A percentile compares a stretch with the other conserved stretches of the same genome.
Evolutionary conservation across 2,113 vertebrate species (phyloP).

Genomic region (Percopsis transmontana): DNA sequence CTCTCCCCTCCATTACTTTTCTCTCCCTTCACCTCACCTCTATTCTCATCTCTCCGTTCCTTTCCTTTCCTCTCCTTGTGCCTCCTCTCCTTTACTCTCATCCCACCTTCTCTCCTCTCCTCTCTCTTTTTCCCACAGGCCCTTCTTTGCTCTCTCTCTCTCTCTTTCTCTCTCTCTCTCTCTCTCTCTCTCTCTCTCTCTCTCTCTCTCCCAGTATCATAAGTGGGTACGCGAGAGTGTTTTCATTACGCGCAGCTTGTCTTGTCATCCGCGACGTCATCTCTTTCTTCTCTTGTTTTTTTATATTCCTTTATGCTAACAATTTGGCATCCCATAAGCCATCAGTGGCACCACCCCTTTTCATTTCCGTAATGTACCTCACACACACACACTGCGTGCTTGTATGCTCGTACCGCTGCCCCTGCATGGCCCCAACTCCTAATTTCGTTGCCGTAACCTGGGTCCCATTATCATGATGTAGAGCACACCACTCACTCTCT

Average conservation of each 20-base stretch:
- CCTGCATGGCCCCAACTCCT: constrained; percentile 55
- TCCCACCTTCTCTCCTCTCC: neutral
- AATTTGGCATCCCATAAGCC: constrained; percentile 64
- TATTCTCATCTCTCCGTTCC: constrained; percentile 18
- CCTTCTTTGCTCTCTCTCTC: constrained; percentile 16
- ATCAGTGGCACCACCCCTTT: constrained; percentile 64
- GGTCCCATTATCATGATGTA: constrained; percentile 63
- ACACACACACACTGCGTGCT: neutral
- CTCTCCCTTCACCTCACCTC: constrained; percentile 45
- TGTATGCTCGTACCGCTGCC: constrained; percentile 3
- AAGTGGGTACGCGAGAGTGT: constrained; percentile 58
- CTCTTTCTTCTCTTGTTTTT: constrained; percentile 60
- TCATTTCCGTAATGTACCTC: constrained; percentile 73
- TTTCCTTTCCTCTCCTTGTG: neutral
- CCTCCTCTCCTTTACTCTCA: constrained; percentile 1
- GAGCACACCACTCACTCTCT: constrained; percentile 31
- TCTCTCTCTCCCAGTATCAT: constrained; percentile 53
- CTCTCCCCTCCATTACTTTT: constrained; percentile 37
- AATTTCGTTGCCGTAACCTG: constrained; percentile 68
- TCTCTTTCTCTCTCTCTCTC: neutral
- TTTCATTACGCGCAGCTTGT: constrained; percentile 70
- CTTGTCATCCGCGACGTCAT: constrained; percentile 68
- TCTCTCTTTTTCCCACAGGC: constrained; percentile 48
- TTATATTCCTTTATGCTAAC: constrained; percentile 74
- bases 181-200: constrained; percentile 6